Conservation (phyloP, 2,888 invertebrate species). For the Alentia gelatinosa region DNA sequence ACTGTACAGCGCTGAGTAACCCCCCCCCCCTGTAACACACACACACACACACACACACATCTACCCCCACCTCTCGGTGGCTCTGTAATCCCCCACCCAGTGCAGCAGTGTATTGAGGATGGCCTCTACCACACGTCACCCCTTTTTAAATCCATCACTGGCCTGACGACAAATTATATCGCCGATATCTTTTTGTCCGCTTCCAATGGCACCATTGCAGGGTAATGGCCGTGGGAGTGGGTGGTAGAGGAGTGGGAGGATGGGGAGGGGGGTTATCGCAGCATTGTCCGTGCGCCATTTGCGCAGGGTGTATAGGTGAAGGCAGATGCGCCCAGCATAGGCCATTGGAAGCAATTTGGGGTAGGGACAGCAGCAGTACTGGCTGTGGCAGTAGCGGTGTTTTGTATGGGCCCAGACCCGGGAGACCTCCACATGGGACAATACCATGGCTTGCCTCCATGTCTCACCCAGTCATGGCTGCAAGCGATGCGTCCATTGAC, state of each 20-base stretch:
- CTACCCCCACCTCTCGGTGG: neutral
- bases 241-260: neutral
- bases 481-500: neutral
- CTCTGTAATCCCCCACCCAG: no score
- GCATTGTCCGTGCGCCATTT: slow-evolving; percentile 8
- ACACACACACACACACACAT: neutral
- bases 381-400: neutral
- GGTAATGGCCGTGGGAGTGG: neutral
- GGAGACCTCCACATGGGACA: slow-evolving; percentile 10
- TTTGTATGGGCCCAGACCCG: neutral
- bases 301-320: neutral
- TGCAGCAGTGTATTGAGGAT: no score
- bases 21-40: neutral
- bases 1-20: neutral
- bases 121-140: neutral
- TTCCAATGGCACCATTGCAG: neutral
- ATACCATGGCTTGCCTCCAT: slow-evolving; percentile 10
- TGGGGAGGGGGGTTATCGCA: neutral
- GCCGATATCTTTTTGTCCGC: neutral
- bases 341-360: slow-evolving; percentile 9
- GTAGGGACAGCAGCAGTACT: neutral
- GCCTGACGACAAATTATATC: neutral
- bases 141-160: neutral
- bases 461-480: neutral
- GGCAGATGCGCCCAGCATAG: neutral